Evolutionary conservation across 1,140 invertebrate species (phyloP), one percentile per base, ranked within the genome.

Genomic region (Calliphora vicina): DNA sequence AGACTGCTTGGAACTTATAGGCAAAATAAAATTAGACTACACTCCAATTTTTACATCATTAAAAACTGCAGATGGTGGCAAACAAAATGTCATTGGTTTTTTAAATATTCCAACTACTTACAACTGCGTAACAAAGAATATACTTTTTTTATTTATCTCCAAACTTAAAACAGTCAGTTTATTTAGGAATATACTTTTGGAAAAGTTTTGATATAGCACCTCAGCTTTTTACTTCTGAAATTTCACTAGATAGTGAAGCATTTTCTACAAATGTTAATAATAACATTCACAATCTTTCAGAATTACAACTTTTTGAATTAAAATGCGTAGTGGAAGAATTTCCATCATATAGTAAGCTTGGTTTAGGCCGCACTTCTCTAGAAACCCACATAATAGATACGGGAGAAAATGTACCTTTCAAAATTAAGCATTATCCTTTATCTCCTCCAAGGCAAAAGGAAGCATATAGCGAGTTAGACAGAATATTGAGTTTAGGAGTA

Each of bases 321-420:
- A 61, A 3, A 61, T 9, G 4, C 5, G 57, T 61, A 9, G 17
- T n/a, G 17, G 15, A 61, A 4, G 20, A 15, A 9, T 61, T 61
- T 61, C 57, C 57, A 4, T 61, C 57, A 4, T 61, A n/a, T 61
- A 4, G 6, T n/a, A n/a, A n/a, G n/a, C n/a, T n/a, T n/a, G n/a
- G n/a, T n/a, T n/a, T n/a, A n/a, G n/a, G n/a, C n/a, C 6, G 17
- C 6, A 61, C 57, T 5, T 9, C 57, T 9, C 4, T 61, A 15
- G 57, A 76, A 2, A 83, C 84, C 82, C 86, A 88, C 73, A 72
- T 74, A 20, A 89, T 90, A n/a, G 86, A 87, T 67, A 86, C 86
- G 4, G 86, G 85, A 0, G 82, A 85, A 12, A 25, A 26, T 23
- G 35, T 84, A 67, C 87, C 88, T 1, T 83, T 89, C n/a, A 87